A percentile compares a stretch with the other conserved stretches of the same genome.
phyloP scores from a whole-genome alignment of 2,113 vertebrate species.

The Vulpes lagopus region DNA sequence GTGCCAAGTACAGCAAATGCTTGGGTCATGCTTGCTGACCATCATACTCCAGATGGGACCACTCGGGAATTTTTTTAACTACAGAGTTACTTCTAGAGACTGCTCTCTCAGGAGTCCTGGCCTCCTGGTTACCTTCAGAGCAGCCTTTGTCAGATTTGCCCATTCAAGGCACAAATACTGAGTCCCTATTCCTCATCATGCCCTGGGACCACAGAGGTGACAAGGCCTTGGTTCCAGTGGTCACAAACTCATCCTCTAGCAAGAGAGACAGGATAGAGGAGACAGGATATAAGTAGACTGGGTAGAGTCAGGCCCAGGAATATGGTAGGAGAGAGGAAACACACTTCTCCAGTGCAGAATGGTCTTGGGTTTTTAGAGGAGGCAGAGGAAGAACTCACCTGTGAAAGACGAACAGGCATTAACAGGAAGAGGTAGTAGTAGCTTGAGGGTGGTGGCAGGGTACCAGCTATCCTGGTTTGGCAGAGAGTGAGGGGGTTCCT shows the following conservation, averaged over 20 bases:
- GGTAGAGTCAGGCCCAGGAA: neutral
- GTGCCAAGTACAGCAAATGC: neutral
- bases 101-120: neutral
- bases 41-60: neutral
- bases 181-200: neutral
- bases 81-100: neutral
- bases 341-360: neutral
- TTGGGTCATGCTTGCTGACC: neutral
- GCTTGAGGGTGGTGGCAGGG: fast-evolving
- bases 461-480: neutral
- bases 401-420: neutral
- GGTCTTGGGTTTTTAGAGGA: neutral
- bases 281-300: neutral
- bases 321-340: neutral
- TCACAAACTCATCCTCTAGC: neutral
- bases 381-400: neutral
- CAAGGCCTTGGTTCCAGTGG: neutral
- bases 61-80: neutral
- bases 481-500: neutral
- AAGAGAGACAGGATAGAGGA: neutral
- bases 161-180: neutral
- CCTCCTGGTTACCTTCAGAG: neutral
- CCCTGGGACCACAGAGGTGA: neutral
- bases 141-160: neutral
- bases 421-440: neutral